phyloP scores from a whole-genome alignment of 53 echinoderm and acorn worm species.

The Astropecten irregularis region DNA sequence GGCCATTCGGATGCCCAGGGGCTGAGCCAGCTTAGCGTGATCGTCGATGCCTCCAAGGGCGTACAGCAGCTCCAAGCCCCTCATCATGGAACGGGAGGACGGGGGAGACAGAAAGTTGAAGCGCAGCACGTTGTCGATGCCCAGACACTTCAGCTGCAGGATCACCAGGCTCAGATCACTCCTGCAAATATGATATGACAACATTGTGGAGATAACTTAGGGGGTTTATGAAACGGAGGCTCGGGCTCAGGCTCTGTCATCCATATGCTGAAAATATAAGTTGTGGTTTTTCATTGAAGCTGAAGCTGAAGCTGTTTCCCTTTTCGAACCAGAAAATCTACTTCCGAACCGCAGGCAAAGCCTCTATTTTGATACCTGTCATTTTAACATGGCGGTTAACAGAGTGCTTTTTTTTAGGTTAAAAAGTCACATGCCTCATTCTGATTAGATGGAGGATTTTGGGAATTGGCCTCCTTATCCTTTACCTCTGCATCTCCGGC shows the following conservation, averaged over 20 bases:
- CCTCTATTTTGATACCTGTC: too few species aligned
- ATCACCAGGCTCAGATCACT: slow-evolving; percentile 88
- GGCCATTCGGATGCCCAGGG: slow-evolving; percentile 90
- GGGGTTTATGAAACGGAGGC: too few species aligned
- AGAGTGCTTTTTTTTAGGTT: neutral
- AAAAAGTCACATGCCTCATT: neutral
- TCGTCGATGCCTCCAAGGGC: slow-evolving; percentile 92
- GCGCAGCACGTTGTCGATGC: slow-evolving; percentile 95
- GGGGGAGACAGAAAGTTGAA: slow-evolving; percentile 96
- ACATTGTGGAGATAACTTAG: neutral
- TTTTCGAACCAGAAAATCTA: too few species aligned
- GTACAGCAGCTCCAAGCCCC: slow-evolving; percentile 93
- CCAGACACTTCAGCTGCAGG: slow-evolving; percentile 92
- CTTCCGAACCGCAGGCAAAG: too few species aligned
- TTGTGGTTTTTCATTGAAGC: too few species aligned
- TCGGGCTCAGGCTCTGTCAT: too few species aligned
- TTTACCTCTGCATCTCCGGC: slow-evolving; percentile 99
- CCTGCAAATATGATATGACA: slow-evolving; percentile 50
- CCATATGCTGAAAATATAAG: too few species aligned
- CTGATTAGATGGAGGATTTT: too few species aligned
- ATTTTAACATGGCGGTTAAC: too few species aligned
- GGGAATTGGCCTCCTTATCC: too few species aligned
- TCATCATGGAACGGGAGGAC: slow-evolving; percentile 87
- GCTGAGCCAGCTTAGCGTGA: slow-evolving; percentile 87
- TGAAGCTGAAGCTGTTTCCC: too few species aligned